These are phyloP conservation scores for Ahaetulla prasina DNA, from an alignment of 2,113 vertebrate species.

Conservation along the genomic window DNA sequence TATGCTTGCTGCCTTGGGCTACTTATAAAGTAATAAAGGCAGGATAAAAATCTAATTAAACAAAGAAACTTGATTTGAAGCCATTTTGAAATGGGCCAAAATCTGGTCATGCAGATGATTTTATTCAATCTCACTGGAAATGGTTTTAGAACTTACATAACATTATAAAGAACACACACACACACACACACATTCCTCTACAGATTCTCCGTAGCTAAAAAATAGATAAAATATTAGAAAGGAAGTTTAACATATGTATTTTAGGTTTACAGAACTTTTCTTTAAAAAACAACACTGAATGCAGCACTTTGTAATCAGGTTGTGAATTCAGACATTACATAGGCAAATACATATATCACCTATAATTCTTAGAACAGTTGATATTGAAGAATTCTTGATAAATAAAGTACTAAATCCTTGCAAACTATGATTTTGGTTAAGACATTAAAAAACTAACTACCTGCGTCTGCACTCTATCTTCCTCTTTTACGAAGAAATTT, in stretches of 20 bases:
- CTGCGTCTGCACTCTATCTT: not conserved
- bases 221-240: not conserved
- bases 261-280: not conserved
- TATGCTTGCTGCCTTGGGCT: not conserved
- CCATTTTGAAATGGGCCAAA: not conserved
- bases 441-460: not conserved
- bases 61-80: not conserved
- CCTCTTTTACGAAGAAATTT: not conserved
- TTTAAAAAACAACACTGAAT: not conserved
- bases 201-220: not conserved
- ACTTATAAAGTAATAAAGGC: not conserved
- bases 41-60: not conserved
- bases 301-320: not conserved
- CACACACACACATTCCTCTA: not conserved
- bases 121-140: not conserved
- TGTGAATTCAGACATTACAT: not conserved
- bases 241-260: not conserved
- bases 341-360: not conserved
- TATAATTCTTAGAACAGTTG: not conserved
- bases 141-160: rapidly evolving
- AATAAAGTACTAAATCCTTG: not conserved
- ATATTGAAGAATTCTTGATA: not conserved
- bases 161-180: not conserved
- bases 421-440: not conserved
- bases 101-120: not conserved